A percentile compares a stretch with the other conserved stretches of the same genome.
Conservation (phyloP, 2,888 invertebrate genomes). For the Ormyrus pomaceus region DNA sequence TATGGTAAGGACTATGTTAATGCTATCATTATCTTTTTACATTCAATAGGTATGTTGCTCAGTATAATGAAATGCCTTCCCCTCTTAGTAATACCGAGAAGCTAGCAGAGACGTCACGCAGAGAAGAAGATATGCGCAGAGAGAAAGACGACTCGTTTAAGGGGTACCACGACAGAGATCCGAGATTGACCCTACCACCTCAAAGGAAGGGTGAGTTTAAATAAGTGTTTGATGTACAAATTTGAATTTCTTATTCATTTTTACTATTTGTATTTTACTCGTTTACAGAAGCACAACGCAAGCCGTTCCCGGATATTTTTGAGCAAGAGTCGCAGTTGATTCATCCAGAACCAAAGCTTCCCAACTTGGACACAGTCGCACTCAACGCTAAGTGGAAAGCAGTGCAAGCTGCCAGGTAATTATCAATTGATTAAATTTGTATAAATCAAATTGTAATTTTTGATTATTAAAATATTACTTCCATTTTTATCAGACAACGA, state of each 20-base stretch:
- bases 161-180: constrained; percentile 72
- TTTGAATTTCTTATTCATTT: not conserved
- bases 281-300: constrained; percentile 70
- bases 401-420: constrained; percentile 70
- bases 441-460: not conserved
- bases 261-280: not conserved
- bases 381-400: constrained; percentile 73
- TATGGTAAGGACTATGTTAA: constrained; percentile 48
- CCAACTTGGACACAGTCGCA: constrained; percentile 69
- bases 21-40: constrained; percentile 66
- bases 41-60: constrained; percentile 72
- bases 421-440: constrained; percentile 22
- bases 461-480: not conserved
- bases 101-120: constrained; percentile 69
- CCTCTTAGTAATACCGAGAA: constrained; percentile 74
- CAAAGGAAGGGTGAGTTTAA: constrained; percentile 70
- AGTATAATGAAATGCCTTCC: constrained; percentile 74
- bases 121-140: constrained; percentile 72
- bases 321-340: constrained; percentile 72
- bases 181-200: constrained; percentile 68
- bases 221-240: too few relatives aligned
- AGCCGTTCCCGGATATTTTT: constrained; percentile 71
- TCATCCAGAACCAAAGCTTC: constrained; percentile 72
- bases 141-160: constrained; percentile 71
- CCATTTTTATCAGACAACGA: constrained; percentile 35